phyloP scores from a whole-genome alignment of 2,797 vertebrate genomes.

The Taenioides sp. region DNA sequence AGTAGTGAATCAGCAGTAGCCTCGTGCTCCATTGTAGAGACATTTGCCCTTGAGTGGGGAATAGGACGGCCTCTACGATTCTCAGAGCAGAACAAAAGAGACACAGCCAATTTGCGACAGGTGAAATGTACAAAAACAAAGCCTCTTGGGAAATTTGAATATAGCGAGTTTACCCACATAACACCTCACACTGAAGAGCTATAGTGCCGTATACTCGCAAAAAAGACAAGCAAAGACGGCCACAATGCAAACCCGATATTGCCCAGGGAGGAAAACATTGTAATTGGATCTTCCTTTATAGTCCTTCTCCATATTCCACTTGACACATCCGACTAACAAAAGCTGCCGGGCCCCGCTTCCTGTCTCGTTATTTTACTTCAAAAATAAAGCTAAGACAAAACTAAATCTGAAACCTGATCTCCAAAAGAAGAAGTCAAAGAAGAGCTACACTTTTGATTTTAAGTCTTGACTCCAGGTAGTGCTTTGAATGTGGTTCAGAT shows the following conservation, averaged over 20 bases:
- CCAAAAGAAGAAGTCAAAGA: conserved; percentile 20
- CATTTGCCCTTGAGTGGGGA: conserved; percentile 55
- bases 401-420: conserved; percentile 11
- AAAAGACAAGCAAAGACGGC: conserved; percentile 25
- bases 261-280: conserved; percentile 16
- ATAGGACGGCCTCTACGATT: conserved; percentile 37
- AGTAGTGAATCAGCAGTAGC: conserved; percentile 51
- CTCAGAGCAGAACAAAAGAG: conserved; percentile 27
- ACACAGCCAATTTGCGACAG: conserved; percentile 4
- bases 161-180: conserved; percentile 30
- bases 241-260: conserved; percentile 18
- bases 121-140: conserved; percentile 5
- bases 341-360: background rate
- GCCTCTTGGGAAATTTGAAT: conserved; percentile 27
- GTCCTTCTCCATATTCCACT: conserved; percentile 22
- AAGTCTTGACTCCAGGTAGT: conserved; percentile 27
- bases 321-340: conserved; percentile 35
- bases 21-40: conserved; percentile 36
- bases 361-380: conserved; percentile 31
- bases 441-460: conserved; percentile 14
- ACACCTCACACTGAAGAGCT: conserved; percentile 1
- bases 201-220: background rate
- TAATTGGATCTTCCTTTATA: conserved; percentile 46
- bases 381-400: conserved; percentile 10
- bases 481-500: conserved; percentile 36